Base-by-base conservation (phyloP, 2,888 invertebrate genomes). In the Micoletzkya japonica region DNA sequence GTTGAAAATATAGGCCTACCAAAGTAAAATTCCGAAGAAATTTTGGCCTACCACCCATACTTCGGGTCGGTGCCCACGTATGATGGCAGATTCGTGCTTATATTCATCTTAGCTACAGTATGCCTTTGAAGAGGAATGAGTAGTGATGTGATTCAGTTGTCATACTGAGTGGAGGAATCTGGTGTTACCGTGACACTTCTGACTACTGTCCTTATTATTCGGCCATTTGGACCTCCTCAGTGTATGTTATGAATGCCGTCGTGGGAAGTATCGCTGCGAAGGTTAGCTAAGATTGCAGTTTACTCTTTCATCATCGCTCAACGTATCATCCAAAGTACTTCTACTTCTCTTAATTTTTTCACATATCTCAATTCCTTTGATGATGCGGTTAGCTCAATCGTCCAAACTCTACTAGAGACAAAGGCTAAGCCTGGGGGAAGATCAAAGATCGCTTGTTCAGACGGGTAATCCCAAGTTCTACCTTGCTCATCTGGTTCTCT, bases 171-270 rank as follows among this genome's bases (percentile, higher is more conserved):
- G 80, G 79, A 20, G 84, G 84, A 6, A 77, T 84, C 64, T 82
- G 82, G 82, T 85, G 84, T 63, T 75, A 76, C 49, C 73, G 76
- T 14, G 81, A 83, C 67, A 81, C 82, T n/a, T 72, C 82, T 7
- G 79, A 82, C 61, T 84, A 85, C 69, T 85, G 84, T 61, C 84
- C 84, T n/a, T 84, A 81, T 64, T 80, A 84, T 68, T 83, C 83
- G 2, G 84, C 83, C 32, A 79, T 84, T 50, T 85, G 84, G 84
- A 82, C 84, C 10, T 76, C 79, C 0, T 73, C 73, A 24, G 70
- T 85, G 39, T 84, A 79, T 70, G 71, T 82, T 10, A 72, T 78
- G 58, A 79, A 79, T 44, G 75, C 77, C 6, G 60, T 79, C 44
- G 77, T 79, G 14, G 70, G 70, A 30, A 44, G 49, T 30, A 26